These are phyloP conservation scores for Pardalotus punctatus DNA, from an alignment of 2,113 vertebrate genomes.

Conservation along the genomic window DNA sequence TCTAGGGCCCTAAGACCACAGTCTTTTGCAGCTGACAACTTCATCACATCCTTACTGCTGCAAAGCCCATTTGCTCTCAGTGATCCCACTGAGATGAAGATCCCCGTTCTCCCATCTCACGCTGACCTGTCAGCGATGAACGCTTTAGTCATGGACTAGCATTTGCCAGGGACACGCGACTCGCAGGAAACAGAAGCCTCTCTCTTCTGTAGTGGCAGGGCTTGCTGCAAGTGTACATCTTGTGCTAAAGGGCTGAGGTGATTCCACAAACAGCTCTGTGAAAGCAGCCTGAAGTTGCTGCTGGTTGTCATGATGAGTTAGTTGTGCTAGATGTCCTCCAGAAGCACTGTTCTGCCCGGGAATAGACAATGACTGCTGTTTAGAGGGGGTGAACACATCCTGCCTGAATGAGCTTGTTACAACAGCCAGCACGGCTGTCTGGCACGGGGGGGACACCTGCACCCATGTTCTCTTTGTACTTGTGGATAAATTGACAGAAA, in stretches of 20 bases:
- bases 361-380: conserved; percentile 16
- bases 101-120: neutral
- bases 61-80: neutral
- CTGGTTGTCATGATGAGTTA: conserved; percentile 55
- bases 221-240: neutral
- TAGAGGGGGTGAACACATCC: neutral
- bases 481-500: neutral
- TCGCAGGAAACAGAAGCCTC: neutral
- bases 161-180: neutral
- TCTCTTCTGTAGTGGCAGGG: neutral
- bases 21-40: neutral
- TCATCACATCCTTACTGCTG: neutral
- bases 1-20: neutral
- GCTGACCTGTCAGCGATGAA: neutral
- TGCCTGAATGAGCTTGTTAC: neutral
- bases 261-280: conserved; percentile 22
- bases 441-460: neutral
- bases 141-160: neutral
- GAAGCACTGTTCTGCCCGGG: neutral
- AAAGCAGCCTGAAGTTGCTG: conserved; percentile 54
- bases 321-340: conserved; percentile 48
- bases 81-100: neutral
- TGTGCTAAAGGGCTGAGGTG: conserved; percentile 21
- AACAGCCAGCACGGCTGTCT: neutral
- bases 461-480: neutral